Base-by-base conservation (phyloP, 2,113 vertebrate genomes). In the Gobio gobio region DNA sequence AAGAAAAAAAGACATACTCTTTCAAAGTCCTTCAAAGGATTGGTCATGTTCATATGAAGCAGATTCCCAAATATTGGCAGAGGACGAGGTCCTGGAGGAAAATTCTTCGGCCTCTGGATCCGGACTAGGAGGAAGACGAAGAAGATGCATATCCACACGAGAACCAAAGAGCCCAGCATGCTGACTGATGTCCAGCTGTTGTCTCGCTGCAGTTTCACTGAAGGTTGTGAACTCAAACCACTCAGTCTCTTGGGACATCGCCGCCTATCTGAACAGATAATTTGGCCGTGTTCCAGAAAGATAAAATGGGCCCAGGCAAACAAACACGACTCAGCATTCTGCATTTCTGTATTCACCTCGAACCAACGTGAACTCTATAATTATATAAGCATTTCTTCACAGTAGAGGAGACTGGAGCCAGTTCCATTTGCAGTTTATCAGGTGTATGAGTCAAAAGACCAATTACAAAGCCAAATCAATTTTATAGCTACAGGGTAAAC, bases 31-130 rank as follows among this genome's bases (percentile, higher is more conserved):
- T 90, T 78, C 26, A 94, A 64, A 20, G 93, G 94, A 85, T 93
- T 93, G 0, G 83, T 75, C 1, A 93, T 20, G 56, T 64, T 91
- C 24, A 94, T 18, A 0, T 93, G 74, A 54, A 93, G 81, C 36
- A 94, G 83, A 77, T 91, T 95, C 16, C 94, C 94, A 45, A 95
- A 73, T 29, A 95, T 0, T 0, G 94, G 94, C 12, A 93, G 10
- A 0, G 75, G 13, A 0, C 47, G 13, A 9, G 94, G 93, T 58
- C 94, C 93, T 0, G 94, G 93, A 8, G 94, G 94, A 59, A 95
- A 94, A 90, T 93, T 94, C 88, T 91, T 89, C 64, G 90, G 91
- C 74, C 90, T 92, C 86, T 89, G 90, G 89, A 0, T 84, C 92
- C 85, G 87, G 61, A 88, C 1, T 66, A 51, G 82, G 81, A 92